Base-by-base conservation (phyloP, 2,113 vertebrate species). In the Chaetorhynchus papuensis region DNA sequence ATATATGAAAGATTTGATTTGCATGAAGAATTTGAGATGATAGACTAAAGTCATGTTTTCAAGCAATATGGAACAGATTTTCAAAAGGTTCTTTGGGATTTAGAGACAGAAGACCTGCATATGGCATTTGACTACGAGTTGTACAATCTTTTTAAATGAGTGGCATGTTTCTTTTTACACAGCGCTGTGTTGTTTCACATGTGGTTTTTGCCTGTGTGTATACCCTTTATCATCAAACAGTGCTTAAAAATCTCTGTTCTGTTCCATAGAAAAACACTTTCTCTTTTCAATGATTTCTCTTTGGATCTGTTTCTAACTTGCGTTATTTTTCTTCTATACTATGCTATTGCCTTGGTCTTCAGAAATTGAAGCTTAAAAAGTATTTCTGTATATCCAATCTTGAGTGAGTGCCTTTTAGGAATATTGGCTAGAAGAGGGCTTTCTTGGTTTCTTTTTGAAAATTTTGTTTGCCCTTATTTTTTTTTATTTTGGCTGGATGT, bases 171-270 rank as follows among this genome's bases (percentile, higher is more conserved):
- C 12, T 44, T 75, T 66, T 41, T 49, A 42, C 5, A 12, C 6
- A 45, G 10, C 15, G 15, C 42, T 56, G 21, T 72, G 35, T 31
- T 53, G 3, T 74, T 88, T 79, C 35, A 37, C 1, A 26, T 57
- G 28, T 53, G 9, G 0, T 45, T 90, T 78, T 75, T 28, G 52
- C 5, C 7, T 45, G 2, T 0, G 0, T 69, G 3, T 54, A 5
- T 57, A 30, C 4, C 64, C 42, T 49, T 85, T 13, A 35, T 31
- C 26, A n/a, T 61, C 50, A 83, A 18, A 13, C 19, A 42, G 1
- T 30, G 23, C n/a, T 72, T 83, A 41, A 72, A 84, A 90, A 53
- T 28, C 21, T 20, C 23, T 26, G 3, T 23, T 65, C 27, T 31
- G 3, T 35, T 64, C 26, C 23, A 23, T 6, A 61, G 42, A 83